Conservation (phyloP, 2,888 invertebrate genomes). For the Ormyrus pomaceus region DNA sequence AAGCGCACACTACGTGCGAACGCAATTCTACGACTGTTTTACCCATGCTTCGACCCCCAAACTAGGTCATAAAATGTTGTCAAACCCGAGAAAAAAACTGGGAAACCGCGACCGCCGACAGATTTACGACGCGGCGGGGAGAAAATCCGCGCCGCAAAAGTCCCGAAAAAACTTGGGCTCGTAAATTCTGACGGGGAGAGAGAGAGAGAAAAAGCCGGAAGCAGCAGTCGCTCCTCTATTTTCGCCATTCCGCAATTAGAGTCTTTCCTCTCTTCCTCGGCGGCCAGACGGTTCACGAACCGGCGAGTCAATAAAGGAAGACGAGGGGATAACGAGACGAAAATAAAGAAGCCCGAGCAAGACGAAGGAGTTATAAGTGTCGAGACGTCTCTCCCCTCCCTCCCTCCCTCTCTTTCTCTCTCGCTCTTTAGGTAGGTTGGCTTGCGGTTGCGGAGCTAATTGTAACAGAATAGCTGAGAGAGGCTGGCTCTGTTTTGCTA, state of each 20-base stretch:
- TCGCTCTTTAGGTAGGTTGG: too few relatives aligned
- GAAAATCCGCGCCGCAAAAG: background rate
- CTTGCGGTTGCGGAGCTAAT: too few relatives aligned
- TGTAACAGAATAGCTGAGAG: too few relatives aligned
- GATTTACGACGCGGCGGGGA: background rate
- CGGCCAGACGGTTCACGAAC: constrained; percentile 24
- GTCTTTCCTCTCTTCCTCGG: background rate
- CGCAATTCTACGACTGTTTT: too few relatives aligned
- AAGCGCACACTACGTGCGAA: too few relatives aligned
- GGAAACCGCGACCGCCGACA: too few relatives aligned
- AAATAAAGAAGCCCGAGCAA: constrained; percentile 41
- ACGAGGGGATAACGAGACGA: constrained; percentile 23
- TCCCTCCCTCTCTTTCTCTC: too few relatives aligned
- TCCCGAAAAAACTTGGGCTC: constrained; percentile 22
- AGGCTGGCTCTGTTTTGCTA: background rate
- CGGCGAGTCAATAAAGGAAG: constrained; percentile 22
- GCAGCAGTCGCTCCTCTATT: constrained; percentile 46
- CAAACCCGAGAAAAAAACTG: background rate
- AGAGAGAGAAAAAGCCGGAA: constrained; percentile 42
- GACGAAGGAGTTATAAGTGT: constrained; percentile 7
- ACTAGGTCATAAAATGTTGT: constrained; percentile 13
- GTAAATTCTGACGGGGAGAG: constrained; percentile 33
- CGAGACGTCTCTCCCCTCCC: background rate
- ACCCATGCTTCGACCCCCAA: background rate
- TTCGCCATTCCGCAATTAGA: constrained; percentile 49